Base-by-base conservation (phyloP, 2,113 vertebrate genomes). In the Burhinus bistriatus region DNA sequence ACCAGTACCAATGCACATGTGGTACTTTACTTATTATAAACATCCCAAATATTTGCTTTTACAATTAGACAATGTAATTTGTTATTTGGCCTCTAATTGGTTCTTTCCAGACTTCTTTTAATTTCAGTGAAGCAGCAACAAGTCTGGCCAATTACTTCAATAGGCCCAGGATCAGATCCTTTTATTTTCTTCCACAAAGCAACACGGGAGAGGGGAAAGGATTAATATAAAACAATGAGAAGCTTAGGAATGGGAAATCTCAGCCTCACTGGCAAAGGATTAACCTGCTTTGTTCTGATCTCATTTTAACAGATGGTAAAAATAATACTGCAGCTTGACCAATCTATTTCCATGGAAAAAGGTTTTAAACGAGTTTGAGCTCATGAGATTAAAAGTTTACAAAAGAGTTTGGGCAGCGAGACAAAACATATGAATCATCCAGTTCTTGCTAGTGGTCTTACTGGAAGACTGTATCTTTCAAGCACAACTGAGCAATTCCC, bases 241-340 rank as follows among this genome's bases (percentile, higher is more conserved):
- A 94, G 90, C 58, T 94, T 92, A 90, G 68, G 42, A 70, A 88
- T 16, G 38, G 76, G 79, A 88, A 92, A 94, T 73, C 88, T 73
- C 2, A 0, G 75, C 72, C 68, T 87, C 79, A 11, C 55, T 81
- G 79, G 92, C 76, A 93, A 83, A 70, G 85, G 83, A 95, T 95
- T 96, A 95, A 90, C 14, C 51, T 78, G 79, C 59, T 96, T 95
- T 90, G 80, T 91, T 87, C 62, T 72, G 66, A 83, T 92, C 54
- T 85, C 15, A 55, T 76, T 96, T 94, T 69, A 94, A 93, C 96
- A 96, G 94, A 96, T 97, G 94, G 92, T 59, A 86, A 94, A 94
- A 92, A 90, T 75, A 94, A 71, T 58, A 86, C 55, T 92, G 90
- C 90, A 92, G 92, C 90, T 88, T 95, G 88, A 90, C 93, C 66